Base-by-base conservation (phyloP, 2,797 vertebrate genomes). In the Trematomus bernacchii region DNA sequence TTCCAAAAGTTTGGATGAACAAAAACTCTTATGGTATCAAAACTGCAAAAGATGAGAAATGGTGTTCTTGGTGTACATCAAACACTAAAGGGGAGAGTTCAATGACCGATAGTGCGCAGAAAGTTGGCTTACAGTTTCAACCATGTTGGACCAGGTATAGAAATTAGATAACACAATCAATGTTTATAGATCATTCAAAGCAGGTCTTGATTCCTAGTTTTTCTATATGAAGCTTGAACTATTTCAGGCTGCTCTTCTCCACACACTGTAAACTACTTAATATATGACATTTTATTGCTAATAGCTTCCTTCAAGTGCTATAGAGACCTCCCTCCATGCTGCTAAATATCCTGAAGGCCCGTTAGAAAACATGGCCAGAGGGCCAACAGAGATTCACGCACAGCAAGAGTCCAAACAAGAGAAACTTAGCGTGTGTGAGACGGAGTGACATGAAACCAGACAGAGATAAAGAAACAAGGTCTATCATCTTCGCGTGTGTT, bases 271-370 rank as follows among this genome's bases (percentile, higher is more conserved):
- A 85, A 87, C 53, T 10, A 54, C 75, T 65, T 6, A 64, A 33
- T 68, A 60, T 10, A 61, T 52, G 54, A 71, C 69, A 43, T 71
- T 85, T 88, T 82, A 85, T 50, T 51, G 71, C 71, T 78, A 61
- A 77, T 43, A 42, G 74, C 82, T 83, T 83, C 80, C 75, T 85
- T 82, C 27, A 72, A 64, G 77, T 58, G 66, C 27, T 62, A 13
- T 11, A 37, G 54, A 74, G 53, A 72, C 64, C 43, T 77, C 68
- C 42, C 72, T 77, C 66, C 73, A 54, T 62, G 76, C 69, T 68
- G 83, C 63, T 85, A 77, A 76, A 86, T 73, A 69, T 84, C 87
- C 86, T 60, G 61, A 15, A 70, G 77, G 59, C 23, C 60, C 2
- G n/a, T 79, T 37, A 72, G 57, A 73, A 66, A 69, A 54, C 18